Conservation (phyloP, 2,113 vertebrate genomes). For the Tenebrosternarchus preto region DNA sequence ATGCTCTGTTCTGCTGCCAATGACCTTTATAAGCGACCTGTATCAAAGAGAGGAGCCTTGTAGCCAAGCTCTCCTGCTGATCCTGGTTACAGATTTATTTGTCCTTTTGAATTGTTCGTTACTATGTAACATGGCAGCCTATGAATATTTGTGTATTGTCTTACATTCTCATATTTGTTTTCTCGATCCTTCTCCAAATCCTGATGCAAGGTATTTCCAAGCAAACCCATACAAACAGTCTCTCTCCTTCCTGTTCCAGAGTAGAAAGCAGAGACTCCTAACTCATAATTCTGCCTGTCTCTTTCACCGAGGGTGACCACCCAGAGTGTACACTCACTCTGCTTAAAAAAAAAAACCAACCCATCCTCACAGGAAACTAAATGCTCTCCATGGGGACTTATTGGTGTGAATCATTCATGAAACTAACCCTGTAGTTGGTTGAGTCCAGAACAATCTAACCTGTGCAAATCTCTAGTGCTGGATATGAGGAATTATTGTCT, state of each 20-base stretch:
- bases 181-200: not conserved
- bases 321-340: not conserved
- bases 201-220: not conserved
- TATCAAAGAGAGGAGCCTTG: not conserved
- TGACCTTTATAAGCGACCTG: slow-evolving; percentile 22
- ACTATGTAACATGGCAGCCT: not conserved
- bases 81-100: slow-evolving; percentile 10
- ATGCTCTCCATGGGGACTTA: slow-evolving; percentile 27
- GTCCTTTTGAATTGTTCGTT: slow-evolving; percentile 5
- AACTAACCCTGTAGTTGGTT: slow-evolving; percentile 35
- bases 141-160: not conserved
- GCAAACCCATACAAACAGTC: not conserved
- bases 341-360: slow-evolving; percentile 36
- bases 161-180: not conserved
- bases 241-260: slow-evolving; percentile 11
- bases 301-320: not conserved
- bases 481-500: slow-evolving; percentile 15
- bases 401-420: slow-evolving; percentile 29
- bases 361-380: slow-evolving; percentile 1
- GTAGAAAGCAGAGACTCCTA: not conserved
- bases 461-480: not conserved
- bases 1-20: not conserved
- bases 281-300: not conserved
- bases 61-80: no score
- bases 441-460: slow-evolving; percentile 42